phyloP scores from a whole-genome alignment of 2,797 vertebrate species.

The Astyanax mexicanus region DNA sequence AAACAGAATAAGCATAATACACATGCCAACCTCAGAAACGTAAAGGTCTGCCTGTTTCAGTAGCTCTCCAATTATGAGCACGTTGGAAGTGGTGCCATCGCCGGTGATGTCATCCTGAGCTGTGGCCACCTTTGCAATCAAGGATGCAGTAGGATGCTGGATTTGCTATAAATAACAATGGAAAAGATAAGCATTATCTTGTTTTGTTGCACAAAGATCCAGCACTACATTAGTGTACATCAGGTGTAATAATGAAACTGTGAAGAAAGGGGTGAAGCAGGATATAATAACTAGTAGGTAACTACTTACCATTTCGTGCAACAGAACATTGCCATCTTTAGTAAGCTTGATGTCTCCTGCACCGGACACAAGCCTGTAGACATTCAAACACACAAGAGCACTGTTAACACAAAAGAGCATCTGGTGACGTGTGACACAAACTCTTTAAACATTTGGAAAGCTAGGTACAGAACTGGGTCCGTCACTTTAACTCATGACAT shows the following conservation, averaged over 20 bases:
- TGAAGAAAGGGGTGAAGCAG: too few relatives aligned
- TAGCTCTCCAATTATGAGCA: constrained; percentile 95
- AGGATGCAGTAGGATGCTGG: constrained; percentile 95
- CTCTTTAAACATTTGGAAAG: too few relatives aligned
- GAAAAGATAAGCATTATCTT: too few relatives aligned
- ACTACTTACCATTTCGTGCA: constrained; percentile 95
- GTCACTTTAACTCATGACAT: too few relatives aligned
- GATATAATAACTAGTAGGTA: too few relatives aligned
- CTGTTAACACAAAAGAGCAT: background rate
- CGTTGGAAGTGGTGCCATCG: constrained; percentile 97
- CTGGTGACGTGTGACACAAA: background rate
- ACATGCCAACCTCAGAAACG: constrained; percentile 87
- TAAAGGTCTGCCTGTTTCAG: constrained; percentile 97
- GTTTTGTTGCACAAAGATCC: too few relatives aligned
- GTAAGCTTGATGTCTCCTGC: constrained; percentile 97
- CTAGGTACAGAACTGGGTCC: too few relatives aligned
- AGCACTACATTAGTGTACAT: too few relatives aligned
- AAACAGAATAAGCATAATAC: background rate
- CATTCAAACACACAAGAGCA: background rate
- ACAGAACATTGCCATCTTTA: constrained; percentile 97
- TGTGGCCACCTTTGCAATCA: constrained; percentile 97
- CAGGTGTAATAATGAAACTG: too few relatives aligned
- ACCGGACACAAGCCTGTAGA: constrained; percentile 93
- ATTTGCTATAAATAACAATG: too few relatives aligned
- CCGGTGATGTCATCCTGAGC: constrained; percentile 98